These are phyloP conservation scores for Gambusia yucatana DNA, from an alignment of 2,797 vertebrate genomes.

Conservation along the genomic window DNA sequence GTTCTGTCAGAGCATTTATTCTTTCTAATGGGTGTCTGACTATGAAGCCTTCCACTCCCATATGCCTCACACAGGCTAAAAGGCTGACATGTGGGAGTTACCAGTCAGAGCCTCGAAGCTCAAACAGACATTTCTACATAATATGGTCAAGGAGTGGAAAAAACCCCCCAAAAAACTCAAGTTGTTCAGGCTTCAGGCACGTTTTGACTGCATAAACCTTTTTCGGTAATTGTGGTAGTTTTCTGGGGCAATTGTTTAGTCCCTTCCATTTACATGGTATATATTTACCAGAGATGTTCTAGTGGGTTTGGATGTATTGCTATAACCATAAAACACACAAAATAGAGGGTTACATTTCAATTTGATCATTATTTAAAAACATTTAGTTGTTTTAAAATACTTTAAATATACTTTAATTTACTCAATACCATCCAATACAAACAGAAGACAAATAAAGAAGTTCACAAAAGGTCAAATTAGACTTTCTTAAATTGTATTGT, in stretches of 20 bases:
- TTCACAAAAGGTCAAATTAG: not conserved
- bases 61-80: slow-evolving; percentile 54
- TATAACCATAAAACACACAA: not conserved
- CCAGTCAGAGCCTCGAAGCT: slow-evolving; percentile 41
- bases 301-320: not conserved
- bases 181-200: not conserved
- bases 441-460: not conserved
- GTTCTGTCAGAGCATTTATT: slow-evolving; percentile 64
- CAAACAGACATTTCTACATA: slow-evolving; percentile 25
- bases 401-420: not conserved
- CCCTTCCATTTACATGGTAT: not conserved
- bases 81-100: slow-evolving; percentile 53
- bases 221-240: not conserved
- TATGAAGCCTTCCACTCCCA: slow-evolving; percentile 46
- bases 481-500: not conserved
- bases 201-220: not conserved
- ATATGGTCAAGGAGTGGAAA: slow-evolving; percentile 9
- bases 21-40: slow-evolving; percentile 52
- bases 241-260: not conserved
- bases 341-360: not conserved
- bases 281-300: not conserved
- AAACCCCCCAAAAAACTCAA: not conserved
- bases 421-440: not conserved
- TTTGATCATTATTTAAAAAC: not conserved
- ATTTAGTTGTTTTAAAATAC: not conserved